A percentile compares a stretch with the other conserved stretches of the same genome.
phyloP scores from a whole-genome alignment of 2,113 vertebrate species.

The Puffinus mauretanicus region DNA sequence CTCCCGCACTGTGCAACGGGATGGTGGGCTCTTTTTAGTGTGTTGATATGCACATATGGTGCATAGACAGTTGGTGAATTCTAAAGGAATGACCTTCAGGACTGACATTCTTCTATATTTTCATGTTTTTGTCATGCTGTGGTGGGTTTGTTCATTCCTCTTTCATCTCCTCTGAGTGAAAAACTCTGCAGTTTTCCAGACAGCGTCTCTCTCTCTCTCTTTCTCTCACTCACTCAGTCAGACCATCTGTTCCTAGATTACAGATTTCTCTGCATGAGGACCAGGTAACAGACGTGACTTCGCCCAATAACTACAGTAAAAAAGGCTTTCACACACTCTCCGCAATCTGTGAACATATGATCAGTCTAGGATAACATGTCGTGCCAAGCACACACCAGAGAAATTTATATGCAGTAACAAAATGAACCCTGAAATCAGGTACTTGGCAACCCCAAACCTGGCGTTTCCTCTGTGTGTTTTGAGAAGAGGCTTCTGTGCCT shows the following conservation, averaged over 20 bases:
- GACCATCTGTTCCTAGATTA: constrained; percentile 70
- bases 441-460: constrained; percentile 5
- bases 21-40: neutral
- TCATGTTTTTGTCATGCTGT: constrained; percentile 51
- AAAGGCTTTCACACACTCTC: constrained; percentile 67
- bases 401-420: constrained; percentile 51
- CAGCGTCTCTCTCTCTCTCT: constrained; percentile 44
- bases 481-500: neutral
- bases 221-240: constrained; percentile 27
- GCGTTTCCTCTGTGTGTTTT: neutral
- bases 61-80: constrained; percentile 37
- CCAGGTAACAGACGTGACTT: constrained; percentile 72
- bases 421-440: constrained; percentile 52
- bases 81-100: constrained; percentile 55
- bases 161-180: constrained; percentile 31
- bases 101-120: constrained; percentile 50
- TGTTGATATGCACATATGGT: neutral
- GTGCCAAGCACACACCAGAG: constrained; percentile 63
- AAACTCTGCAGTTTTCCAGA: constrained; percentile 47
- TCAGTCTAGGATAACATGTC: constrained; percentile 65
- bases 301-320: constrained; percentile 56
- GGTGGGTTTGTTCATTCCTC: constrained; percentile 48
- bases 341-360: constrained; percentile 72
- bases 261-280: constrained; percentile 68
- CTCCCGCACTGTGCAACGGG: neutral